A percentile compares a stretch with the other conserved stretches of the same genome.
Evolutionary conservation across 2,113 vertebrate genomes (phyloP).

Genomic region (Nothobranchius furzeri): DNA sequence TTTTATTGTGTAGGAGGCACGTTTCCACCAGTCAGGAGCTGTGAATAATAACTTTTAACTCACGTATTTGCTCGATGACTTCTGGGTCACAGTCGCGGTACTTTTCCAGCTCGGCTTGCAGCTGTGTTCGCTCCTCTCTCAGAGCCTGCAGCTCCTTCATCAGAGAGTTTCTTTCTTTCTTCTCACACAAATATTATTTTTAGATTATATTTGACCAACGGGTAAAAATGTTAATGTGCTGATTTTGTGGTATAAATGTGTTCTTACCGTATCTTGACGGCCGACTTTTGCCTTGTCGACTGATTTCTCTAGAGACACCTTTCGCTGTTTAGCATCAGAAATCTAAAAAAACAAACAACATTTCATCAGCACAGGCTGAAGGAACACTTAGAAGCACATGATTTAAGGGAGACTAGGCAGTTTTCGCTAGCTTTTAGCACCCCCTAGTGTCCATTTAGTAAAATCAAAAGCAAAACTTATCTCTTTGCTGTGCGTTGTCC

Average conservation of each 20-base stretch:
- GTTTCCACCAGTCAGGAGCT: not conserved
- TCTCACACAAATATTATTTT: slow-evolving; percentile 21
- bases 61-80: slow-evolving; percentile 91
- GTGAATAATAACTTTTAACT: slow-evolving; percentile 68
- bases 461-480: too few relatives aligned
- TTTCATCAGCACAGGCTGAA: not conserved
- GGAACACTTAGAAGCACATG: too few relatives aligned
- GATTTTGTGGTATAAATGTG: not conserved
- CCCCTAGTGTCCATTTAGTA: too few relatives aligned
- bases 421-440: too few relatives aligned
- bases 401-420: too few relatives aligned
- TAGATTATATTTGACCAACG: not conserved
- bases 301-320: slow-evolving; percentile 77
- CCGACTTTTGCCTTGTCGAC: slow-evolving; percentile 88
- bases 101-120: slow-evolving; percentile 87
- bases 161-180: slow-evolving; percentile 85
- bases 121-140: slow-evolving; percentile 78
- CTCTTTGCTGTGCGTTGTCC: too few relatives aligned
- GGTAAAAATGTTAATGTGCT: not conserved
- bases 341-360: slow-evolving; percentile 67
- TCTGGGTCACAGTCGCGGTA: slow-evolving; percentile 94
- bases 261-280: slow-evolving; percentile 89
- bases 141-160: slow-evolving; percentile 82
- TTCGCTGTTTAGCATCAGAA: slow-evolving; percentile 83
- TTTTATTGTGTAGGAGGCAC: not conserved